These are phyloP conservation scores for Eristalinus sepulchralis DNA, from an alignment of 2,888 invertebrate species.

Conservation along the genomic window DNA sequence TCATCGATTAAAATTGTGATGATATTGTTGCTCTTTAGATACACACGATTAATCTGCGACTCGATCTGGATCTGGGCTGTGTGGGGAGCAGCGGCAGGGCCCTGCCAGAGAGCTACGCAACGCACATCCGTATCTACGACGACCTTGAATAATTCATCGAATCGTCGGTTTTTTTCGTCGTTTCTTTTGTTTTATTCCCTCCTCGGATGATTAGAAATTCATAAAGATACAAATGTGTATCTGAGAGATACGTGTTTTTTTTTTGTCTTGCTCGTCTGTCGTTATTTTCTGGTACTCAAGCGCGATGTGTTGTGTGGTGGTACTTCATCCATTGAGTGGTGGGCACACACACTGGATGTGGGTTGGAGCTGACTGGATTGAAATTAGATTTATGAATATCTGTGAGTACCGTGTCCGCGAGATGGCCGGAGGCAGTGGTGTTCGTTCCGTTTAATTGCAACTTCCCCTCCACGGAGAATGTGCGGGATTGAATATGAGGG, in stretches of 20 bases:
- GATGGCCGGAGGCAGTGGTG: slow-evolving; percentile 38
- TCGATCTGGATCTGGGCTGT: slow-evolving; percentile 29
- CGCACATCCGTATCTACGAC: neutral
- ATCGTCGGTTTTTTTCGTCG: neutral
- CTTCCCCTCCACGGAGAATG: neutral
- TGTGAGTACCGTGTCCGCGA: slow-evolving; percentile 33
- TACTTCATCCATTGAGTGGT: slow-evolving; percentile 38
- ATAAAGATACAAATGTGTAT: slow-evolving; percentile 40
- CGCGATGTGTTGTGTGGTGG: neutral
- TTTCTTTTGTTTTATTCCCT: slow-evolving; percentile 2
- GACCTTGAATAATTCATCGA: slow-evolving; percentile 57
- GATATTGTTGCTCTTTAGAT: slow-evolving; percentile 61
- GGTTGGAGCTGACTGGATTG: slow-evolving; percentile 55
- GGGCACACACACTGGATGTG: slow-evolving; percentile 37
- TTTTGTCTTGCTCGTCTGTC: neutral
- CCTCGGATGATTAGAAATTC: slow-evolving; percentile 3
- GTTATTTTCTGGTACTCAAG: neutral
- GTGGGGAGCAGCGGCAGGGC: neutral
- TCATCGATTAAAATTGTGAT: slow-evolving; percentile 67
- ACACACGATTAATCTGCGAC: slow-evolving; percentile 50
- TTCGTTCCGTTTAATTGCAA: slow-evolving; percentile 31
- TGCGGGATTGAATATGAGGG: slow-evolving; percentile 36
- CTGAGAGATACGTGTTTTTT: neutral
- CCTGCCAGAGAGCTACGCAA: neutral
- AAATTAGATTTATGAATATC: slow-evolving; percentile 61